Conservation (phyloP, 2,113 vertebrate genomes). For the Microcebus murinus region DNA sequence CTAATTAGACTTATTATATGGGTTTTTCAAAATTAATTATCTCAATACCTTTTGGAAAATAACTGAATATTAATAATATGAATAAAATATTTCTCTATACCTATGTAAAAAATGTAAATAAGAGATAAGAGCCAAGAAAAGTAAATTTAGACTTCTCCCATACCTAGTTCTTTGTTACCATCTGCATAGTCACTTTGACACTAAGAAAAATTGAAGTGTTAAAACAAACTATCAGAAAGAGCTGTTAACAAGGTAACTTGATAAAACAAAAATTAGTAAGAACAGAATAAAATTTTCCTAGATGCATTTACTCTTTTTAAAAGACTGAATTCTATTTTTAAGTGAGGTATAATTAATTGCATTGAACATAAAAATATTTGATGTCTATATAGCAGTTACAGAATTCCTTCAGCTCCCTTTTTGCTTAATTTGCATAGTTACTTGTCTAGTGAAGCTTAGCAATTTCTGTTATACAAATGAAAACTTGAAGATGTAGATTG, state of each 20-base stretch:
- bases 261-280: neutral
- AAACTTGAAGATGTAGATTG: neutral
- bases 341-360: neutral
- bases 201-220: neutral
- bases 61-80: neutral
- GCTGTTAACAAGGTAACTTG: neutral
- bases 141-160: neutral
- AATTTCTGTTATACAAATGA: neutral
- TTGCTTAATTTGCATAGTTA: neutral
- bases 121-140: neutral
- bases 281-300: neutral
- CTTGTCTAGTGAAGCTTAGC: neutral
- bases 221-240: neutral
- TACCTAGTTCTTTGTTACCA: neutral
- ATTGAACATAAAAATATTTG: neutral
- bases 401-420: neutral
- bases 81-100: neutral
- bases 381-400: neutral
- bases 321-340: neutral
- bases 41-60: neutral
- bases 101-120: neutral
- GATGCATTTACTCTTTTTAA: constrained; percentile 8
- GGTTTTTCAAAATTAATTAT: neutral
- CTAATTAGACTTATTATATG: neutral
- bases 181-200: neutral